Percentiles rank a stretch among this genome's conserved stretches.
Evolutionary conservation across 2,888 invertebrate species (phyloP).

Genomic region (Cheilosia variabilis): DNA sequence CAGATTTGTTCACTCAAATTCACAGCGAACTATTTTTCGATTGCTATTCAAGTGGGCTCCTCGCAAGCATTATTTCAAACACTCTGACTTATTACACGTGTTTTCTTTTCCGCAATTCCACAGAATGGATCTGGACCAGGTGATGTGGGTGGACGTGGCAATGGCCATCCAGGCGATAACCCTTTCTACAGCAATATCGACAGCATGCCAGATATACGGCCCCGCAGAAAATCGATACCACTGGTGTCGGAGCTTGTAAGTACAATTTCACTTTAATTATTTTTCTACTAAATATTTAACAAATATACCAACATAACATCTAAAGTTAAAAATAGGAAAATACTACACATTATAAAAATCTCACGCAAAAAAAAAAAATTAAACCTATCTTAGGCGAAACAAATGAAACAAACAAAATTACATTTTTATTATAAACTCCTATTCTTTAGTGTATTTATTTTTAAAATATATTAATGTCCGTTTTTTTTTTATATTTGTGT

Average conservation of each 20-base stretch:
- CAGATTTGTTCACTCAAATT: neutral
- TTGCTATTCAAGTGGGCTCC: neutral
- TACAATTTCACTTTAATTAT: conserved; percentile 78
- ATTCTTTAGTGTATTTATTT: conserved; percentile 42
- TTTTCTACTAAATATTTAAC: neutral
- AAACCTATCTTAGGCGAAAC: neutral
- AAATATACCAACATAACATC: neutral
- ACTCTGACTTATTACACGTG: neutral
- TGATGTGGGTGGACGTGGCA: conserved; percentile 90
- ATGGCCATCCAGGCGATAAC: conserved; percentile 97
- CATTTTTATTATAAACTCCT: neutral
- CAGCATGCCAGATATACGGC: conserved; percentile 99
- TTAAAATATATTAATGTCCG: conserved; percentile 68
- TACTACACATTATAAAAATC: conserved; percentile 2
- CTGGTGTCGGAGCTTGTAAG: conserved; percentile 99
- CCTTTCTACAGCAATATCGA: conserved; percentile 99
- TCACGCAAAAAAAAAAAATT: neutral
- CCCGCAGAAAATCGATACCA: conserved; percentile 98
- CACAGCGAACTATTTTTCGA: neutral
- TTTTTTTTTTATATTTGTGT: conserved; percentile 72
- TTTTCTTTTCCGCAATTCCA: neutral
- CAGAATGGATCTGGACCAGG: conserved; percentile 93
- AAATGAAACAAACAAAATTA: conserved; percentile 34
- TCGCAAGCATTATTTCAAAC: neutral
- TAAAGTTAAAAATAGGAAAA: conserved; percentile 5